Evolutionary conservation across 53 echinoderm and acorn worm genomes (phyloP), one percentile per base, ranked within the genome.

Genomic region (Stichopus horrens): DNA sequence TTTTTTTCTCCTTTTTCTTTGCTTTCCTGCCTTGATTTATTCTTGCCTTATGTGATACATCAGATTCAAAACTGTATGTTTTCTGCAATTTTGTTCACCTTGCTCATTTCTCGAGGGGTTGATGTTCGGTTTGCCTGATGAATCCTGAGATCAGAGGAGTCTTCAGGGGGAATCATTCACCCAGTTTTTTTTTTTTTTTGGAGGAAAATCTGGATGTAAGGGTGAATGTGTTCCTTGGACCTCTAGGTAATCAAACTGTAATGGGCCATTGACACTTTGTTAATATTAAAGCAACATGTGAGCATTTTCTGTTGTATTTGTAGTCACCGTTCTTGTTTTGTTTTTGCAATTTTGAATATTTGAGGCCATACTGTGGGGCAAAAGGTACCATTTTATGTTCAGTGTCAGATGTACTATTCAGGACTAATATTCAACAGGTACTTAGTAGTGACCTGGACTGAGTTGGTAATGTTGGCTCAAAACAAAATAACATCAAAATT

Each of bases 41-140:
- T 63, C 16, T 63, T 13, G 16, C 16, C 63, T 16, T 16, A 5
- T 5, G 16, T 63, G 63, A 63, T 63, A 63, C 63, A 63, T 63
- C 63, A 63, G 63, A 7, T 63, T 7, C 16, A 10, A 63, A 63
- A 16, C 16, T 63, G 63, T 63, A 51, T 10, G 54, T 54, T 79
- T 79, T 79, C 52, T 52, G 13, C 7, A 54, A n/a, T 53, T 52
- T 79, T 2, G n/a, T 79, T 79, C 7, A 53, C 55, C 19, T 53
- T n/a, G 53, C 19, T 79, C 55, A 79, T 79, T 79, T 79, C 79
- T 79, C 79, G 54, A 52, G 79, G 79, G 79, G 79, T 79, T n/a
- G 11, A 54, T 79, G 79, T 53, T 54, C 55, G 7, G n/a, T 9
- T 55, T 53, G 79, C n/a, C 7, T n/a, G 79, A 79, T 79, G 79